phyloP scores from a whole-genome alignment of 2,113 vertebrate species.

The Limnothrissa miodon region DNA sequence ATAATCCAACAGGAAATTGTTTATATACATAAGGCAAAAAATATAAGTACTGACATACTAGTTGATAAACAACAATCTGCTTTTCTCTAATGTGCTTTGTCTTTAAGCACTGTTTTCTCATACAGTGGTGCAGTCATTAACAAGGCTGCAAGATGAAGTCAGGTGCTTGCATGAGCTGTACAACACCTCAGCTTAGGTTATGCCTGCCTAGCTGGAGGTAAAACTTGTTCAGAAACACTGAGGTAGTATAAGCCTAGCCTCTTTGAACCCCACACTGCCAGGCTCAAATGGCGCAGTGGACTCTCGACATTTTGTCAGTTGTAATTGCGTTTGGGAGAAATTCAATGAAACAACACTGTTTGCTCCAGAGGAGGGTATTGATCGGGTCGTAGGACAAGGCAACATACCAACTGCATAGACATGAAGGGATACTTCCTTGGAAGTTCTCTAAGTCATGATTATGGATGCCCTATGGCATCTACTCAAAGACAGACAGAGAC shows the following conservation, averaged over 20 bases:
- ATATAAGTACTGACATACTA: not conserved
- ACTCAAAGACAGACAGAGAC: not conserved
- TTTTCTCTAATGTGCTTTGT: not conserved
- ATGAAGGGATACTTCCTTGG: not conserved
- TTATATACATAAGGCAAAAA: not conserved
- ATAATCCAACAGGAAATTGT: not conserved
- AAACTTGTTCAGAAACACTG: not conserved
- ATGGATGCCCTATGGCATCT: not conserved
- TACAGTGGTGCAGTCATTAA: not conserved
- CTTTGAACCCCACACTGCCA: not conserved
- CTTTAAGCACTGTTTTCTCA: not conserved
- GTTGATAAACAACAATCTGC: not conserved
- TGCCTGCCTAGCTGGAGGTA: not conserved
- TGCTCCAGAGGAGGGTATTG: conserved; percentile 7
- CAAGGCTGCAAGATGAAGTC: not conserved
- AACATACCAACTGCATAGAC: not conserved
- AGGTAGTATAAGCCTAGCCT: not conserved
- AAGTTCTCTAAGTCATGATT: not conserved
- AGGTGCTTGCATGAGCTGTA: not conserved
- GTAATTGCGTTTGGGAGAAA: not conserved
- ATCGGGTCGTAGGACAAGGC: not conserved
- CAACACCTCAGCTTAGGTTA: not conserved
- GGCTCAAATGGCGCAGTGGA: not conserved
- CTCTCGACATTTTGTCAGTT: not conserved
- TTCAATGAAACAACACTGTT: not conserved